Conservation (phyloP, 2,797 vertebrate genomes). For the Danionella dracula region DNA sequence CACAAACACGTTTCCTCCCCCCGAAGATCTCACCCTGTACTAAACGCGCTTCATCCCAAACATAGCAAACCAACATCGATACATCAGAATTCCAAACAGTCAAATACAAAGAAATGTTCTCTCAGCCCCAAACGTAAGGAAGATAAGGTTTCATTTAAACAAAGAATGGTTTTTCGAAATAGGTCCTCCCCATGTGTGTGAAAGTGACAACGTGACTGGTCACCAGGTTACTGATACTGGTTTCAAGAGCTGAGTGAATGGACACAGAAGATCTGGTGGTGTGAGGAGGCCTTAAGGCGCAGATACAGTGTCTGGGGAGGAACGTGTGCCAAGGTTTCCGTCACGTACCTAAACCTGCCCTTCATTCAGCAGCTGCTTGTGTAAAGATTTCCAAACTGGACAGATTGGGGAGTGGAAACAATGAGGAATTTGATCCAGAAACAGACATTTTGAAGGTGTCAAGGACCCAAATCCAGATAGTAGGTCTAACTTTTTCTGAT, state of each 20-base stretch:
- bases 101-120: slow-evolving; percentile 5
- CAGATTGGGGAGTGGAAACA: not conserved
- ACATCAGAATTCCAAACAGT: not conserved
- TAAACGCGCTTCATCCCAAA: not conserved
- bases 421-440: not conserved
- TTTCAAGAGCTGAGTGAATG: slow-evolving; percentile 18
- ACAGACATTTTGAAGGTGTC: not conserved
- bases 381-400: not conserved
- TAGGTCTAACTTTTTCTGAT: too few species aligned
- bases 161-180: slow-evolving; percentile 22
- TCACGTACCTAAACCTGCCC: not conserved
- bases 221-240: slow-evolving; percentile 35
- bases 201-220: slow-evolving; percentile 14
- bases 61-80: not conserved
- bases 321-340: not conserved
- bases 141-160: slow-evolving; percentile 37
- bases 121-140: slow-evolving; percentile 24
- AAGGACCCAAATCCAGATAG: too few species aligned
- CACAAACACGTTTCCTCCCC: not conserved
- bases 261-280: slow-evolving; percentile 7
- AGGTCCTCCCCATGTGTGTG: slow-evolving; percentile 27
- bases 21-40: not conserved
- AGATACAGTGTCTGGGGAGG: slow-evolving; percentile 7
- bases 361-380: not conserved
- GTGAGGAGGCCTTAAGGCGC: slow-evolving; percentile 23